Base-by-base conservation (phyloP, 2,888 invertebrate genomes). In the Labia minor region DNA sequence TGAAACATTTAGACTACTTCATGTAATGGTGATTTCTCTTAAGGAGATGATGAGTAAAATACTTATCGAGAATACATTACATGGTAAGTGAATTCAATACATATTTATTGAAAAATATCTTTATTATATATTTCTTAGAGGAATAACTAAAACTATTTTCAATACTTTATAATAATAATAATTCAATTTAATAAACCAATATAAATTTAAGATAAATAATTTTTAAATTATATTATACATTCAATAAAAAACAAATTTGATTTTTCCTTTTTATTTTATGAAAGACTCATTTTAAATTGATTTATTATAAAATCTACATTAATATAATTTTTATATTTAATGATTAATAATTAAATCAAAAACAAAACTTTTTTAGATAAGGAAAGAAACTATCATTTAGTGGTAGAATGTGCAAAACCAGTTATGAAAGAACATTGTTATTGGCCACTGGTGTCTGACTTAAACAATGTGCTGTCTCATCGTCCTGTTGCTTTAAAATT, bases 391-490 rank as follows among this genome's bases (percentile, higher is more conserved):
- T 88, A 87, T 74, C 95, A 95, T 77, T 87, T 85, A 74, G 95
- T 96, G 19, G 95, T 97, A 64, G 94, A 96, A 77, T 97, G 97
- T 76, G 90, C 88, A 14, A 84, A 88, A 71, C 84, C 89, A 68
- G 91, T 95, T 19, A 95, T 98, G 94, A 95, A 94, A 79, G 93
- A 96, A 75, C 97, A 98, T 77, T 95, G 95, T 79, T 97, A 96
- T 78, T 98, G 97, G 97, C 96, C 97, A 0, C 82, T 97, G 6
- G 95, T 97, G 37, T 95, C 95, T 0, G 97, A 98, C 80, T 86
- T 98, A 72, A 96, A 96, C 76, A 98, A 97, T 77, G 91, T 98
- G 65, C 82, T 98, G 16, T 93, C 95, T 0, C 97, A 98, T 76
- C 85, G 88, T 74, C 90, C 91, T 16, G 93, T 98, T 1, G 95